Percentiles rank a stretch among this genome's conserved stretches.
Evolutionary conservation across 2,888 invertebrate genomes (phyloP).

Genomic region (Trichogramma dendrolimi): DNA sequence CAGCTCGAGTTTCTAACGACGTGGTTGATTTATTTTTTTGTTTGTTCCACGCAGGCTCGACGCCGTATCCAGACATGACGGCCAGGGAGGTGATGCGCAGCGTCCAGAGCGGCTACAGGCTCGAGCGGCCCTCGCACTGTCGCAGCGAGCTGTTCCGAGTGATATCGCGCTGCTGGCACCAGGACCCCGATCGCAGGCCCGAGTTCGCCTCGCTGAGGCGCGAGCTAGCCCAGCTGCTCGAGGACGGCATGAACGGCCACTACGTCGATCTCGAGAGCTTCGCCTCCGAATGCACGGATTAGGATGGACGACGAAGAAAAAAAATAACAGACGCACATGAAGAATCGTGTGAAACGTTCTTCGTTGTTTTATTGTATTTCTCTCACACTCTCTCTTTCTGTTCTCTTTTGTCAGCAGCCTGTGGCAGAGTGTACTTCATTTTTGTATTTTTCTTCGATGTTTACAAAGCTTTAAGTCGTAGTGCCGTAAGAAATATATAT

Average conservation of each 20-base stretch:
- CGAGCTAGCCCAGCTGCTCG: slow-evolving; percentile 60
- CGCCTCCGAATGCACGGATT: slow-evolving; percentile 53
- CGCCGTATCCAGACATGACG: slow-evolving; percentile 80
- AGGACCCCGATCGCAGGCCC: slow-evolving; percentile 69
- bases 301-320: neutral
- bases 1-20: neutral
- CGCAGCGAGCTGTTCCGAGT: slow-evolving; percentile 66
- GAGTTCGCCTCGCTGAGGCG: slow-evolving; percentile 63
- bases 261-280: slow-evolving; percentile 69
- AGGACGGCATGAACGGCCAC: slow-evolving; percentile 62
- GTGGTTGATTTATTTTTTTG: neutral
- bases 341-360: neutral
- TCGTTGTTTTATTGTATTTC: neutral
- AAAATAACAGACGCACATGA: neutral
- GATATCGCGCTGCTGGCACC: slow-evolving; percentile 64
- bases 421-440: neutral
- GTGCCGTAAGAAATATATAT: neutral
- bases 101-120: slow-evolving; percentile 72
- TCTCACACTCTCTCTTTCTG: neutral
- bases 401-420: neutral
- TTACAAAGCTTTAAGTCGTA: neutral
- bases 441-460: slow-evolving; percentile 1
- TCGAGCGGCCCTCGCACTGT: slow-evolving; percentile 76
- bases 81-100: slow-evolving; percentile 78
- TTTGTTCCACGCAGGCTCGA: slow-evolving; percentile 61